Conservation (phyloP, 2,888 invertebrate genomes). For the Zelleria hepariella region DNA sequence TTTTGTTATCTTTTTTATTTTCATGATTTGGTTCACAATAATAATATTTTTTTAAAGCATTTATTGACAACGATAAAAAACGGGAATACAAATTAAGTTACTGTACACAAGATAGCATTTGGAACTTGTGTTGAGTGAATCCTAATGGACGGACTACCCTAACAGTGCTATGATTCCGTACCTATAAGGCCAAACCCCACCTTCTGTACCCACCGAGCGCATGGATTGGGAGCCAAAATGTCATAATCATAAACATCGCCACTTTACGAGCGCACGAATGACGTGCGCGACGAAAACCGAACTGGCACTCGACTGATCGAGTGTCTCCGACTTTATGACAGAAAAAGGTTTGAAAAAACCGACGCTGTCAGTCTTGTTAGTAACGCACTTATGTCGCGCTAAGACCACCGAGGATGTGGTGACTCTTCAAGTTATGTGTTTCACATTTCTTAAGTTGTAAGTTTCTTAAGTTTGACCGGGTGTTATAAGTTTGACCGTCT, state of each 20-base stretch:
- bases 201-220: neutral
- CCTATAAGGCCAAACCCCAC: too few species aligned
- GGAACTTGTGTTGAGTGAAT: too few species aligned
- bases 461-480: neutral
- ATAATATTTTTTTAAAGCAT: too few species aligned
- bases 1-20: neutral
- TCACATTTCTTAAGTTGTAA: too few species aligned
- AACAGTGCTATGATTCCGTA: too few species aligned
- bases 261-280: conserved; percentile 33
- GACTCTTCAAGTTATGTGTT: neutral
- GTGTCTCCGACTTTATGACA: conserved; percentile 26
- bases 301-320: conserved; percentile 21
- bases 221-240: conserved; percentile 25
- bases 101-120: too few species aligned
- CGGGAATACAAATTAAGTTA: too few species aligned
- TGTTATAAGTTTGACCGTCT: too few species aligned
- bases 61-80: too few species aligned
- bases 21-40: neutral
- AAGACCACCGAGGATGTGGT: conserved; percentile 1
- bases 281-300: conserved; percentile 29
- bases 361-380: conserved; percentile 6
- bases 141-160: too few species aligned
- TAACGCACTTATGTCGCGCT: neutral
- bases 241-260: conserved; percentile 25
- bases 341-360: conserved; percentile 14